phyloP scores from a whole-genome alignment of 2,888 invertebrate genomes.

The Marronus borbonicus region DNA sequence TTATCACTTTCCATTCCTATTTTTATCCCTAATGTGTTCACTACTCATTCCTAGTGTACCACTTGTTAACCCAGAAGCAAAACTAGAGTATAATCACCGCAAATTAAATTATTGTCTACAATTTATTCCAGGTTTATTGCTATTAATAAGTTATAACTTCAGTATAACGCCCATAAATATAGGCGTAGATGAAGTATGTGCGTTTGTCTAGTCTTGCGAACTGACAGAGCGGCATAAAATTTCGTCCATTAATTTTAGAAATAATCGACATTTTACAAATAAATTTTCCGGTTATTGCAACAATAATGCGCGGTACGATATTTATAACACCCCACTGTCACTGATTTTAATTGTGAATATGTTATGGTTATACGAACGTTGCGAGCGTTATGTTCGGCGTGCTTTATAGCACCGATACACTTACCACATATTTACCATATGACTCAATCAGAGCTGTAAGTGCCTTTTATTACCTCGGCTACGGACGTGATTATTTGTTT shows the following conservation, averaged over 20 bases:
- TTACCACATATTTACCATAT: conserved; percentile 37
- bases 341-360: conserved; percentile 33
- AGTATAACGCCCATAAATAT: conserved; percentile 6
- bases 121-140: conserved; percentile 5
- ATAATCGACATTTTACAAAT: conserved; percentile 32
- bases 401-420: conserved; percentile 29
- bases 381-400: conserved; percentile 13
- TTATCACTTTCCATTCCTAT: no score
- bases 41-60: no score
- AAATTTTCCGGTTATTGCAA: conserved; percentile 39
- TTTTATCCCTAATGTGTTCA: no score
- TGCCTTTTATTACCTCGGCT: conserved; percentile 23
- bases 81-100: background rate
- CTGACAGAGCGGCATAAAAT: conserved; percentile 15
- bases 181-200: conserved; percentile 2
- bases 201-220: background rate
- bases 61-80: no score
- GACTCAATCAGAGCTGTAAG: conserved; percentile 39
- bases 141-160: conserved; percentile 16
- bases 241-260: conserved; percentile 36
- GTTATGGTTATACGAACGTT: conserved; percentile 14
- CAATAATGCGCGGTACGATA: conserved; percentile 33
- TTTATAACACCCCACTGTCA: conserved; percentile 18
- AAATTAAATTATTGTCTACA: conserved; percentile 25
- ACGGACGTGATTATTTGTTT: conserved; percentile 25